A percentile compares a stretch with the other conserved stretches of the same genome.
These are phyloP conservation scores for Andrena marginata DNA, from an alignment of 2,888 invertebrate genomes.

Conservation along the genomic window DNA sequence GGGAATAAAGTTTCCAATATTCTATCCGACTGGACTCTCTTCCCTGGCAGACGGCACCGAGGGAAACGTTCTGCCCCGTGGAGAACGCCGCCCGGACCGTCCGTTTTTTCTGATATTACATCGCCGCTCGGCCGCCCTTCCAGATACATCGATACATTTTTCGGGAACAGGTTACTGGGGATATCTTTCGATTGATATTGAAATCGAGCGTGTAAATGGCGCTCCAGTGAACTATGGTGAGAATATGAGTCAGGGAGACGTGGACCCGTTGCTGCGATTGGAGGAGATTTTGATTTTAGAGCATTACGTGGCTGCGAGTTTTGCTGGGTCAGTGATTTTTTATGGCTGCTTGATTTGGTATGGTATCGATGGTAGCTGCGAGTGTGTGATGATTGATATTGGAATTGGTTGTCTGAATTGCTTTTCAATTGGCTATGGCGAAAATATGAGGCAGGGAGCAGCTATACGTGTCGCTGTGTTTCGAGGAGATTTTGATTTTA, in stretches of 20 bases:
- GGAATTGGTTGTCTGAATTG: not conserved
- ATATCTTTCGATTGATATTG: conserved; percentile 28
- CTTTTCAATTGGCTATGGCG: not conserved
- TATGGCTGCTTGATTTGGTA: not conserved
- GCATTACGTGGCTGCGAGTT: not conserved
- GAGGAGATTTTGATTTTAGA: not conserved
- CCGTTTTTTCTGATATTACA: conserved; percentile 35
- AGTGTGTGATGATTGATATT: not conserved
- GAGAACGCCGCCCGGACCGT: conserved; percentile 45
- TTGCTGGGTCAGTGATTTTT: not conserved
- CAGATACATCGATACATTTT: conserved; percentile 16
- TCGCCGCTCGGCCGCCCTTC: not conserved
- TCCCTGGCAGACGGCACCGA: conserved; percentile 45
- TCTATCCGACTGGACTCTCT: conserved; percentile 62
- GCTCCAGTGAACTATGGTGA: not conserved
- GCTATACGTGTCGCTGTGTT: not conserved
- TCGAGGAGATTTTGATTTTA: not conserved
- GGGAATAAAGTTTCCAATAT: conserved; percentile 79
- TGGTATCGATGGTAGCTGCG: not conserved
- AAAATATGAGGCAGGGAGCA: not conserved
- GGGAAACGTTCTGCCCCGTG: conserved; percentile 28
- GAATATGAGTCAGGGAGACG: not conserved
- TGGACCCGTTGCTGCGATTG: not conserved
- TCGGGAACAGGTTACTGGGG: not conserved
- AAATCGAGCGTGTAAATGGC: not conserved